Percentiles rank a stretch among this genome's conserved stretches.
Evolutionary conservation across 2,888 invertebrate genomes (phyloP).

Genomic region (Plusia festucae): DNA sequence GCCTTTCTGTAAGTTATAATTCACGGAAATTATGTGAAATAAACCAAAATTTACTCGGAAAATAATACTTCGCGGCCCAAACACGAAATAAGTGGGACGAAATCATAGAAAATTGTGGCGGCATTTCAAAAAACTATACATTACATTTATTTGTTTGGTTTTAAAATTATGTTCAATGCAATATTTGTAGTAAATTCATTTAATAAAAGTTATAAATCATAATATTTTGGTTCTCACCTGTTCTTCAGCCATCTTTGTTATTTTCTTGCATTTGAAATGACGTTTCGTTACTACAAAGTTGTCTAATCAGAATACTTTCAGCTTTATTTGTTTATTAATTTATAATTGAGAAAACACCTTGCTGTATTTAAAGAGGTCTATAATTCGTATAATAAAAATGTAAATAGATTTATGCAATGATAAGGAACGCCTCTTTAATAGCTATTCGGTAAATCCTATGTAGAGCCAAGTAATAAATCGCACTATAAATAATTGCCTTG

Average conservation of each 20-base stretch:
- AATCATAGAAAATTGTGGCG: conserved; percentile 26
- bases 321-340: conserved; percentile 5
- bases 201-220: conserved; percentile 75
- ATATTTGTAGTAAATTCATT: conserved; percentile 69
- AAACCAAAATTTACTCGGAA: conserved; percentile 28
- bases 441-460: too few species aligned
- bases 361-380: neutral
- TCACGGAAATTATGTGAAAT: conserved; percentile 25
- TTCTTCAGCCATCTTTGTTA: conserved; percentile 94
- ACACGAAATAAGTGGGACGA: conserved; percentile 36
- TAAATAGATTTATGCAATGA: neutral
- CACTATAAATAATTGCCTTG: neutral
- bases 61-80: conserved; percentile 44
- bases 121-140: conserved; percentile 25
- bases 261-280: conserved; percentile 86
- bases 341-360: neutral
- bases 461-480: neutral
- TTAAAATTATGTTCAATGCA: conserved; percentile 15
- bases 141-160: conserved; percentile 23
- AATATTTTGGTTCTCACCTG: conserved; percentile 91
- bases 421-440: neutral
- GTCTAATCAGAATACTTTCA: conserved; percentile 22
- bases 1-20: conserved; percentile 38
- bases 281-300: conserved; percentile 70
- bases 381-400: neutral